These are phyloP conservation scores for Phaenicophaeus curvirostris DNA, from an alignment of 2,797 vertebrate genomes.

Conservation along the genomic window DNA sequence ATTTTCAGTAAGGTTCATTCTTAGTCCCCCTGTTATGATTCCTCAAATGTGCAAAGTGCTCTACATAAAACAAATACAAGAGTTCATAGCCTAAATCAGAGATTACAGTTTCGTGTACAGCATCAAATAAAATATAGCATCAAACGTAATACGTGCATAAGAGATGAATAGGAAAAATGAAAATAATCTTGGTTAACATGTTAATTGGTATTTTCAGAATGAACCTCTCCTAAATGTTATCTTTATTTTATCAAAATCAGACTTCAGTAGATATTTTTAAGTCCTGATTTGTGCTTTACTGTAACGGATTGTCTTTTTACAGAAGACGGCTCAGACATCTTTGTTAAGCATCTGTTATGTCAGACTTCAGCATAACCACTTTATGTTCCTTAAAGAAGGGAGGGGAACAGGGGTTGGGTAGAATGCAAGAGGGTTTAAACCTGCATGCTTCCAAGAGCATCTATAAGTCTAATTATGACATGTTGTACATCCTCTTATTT, in stretches of 20 bases:
- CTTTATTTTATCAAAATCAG: background rate
- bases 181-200: background rate
- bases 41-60: background rate
- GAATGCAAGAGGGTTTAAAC: background rate
- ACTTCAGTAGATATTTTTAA: background rate
- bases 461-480: background rate
- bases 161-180: background rate
- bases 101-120: background rate
- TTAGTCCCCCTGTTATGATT: background rate
- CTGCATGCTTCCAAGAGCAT: background rate
- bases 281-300: background rate
- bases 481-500: background rate
- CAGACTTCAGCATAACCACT: background rate
- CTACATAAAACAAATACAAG: background rate
- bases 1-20: background rate
- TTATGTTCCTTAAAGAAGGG: fast-evolving
- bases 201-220: background rate
- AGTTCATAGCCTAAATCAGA: background rate
- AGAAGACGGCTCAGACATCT: background rate
- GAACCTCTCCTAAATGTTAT: background rate
- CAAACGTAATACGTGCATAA: background rate
- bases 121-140: background rate
- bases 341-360: fast-evolving
- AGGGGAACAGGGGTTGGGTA: fast-evolving
- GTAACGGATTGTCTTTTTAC: background rate